Percentiles rank a stretch among this genome's conserved stretches.
phyloP scores from a whole-genome alignment of 2,113 vertebrate genomes.

The Anhinga rufa region DNA sequence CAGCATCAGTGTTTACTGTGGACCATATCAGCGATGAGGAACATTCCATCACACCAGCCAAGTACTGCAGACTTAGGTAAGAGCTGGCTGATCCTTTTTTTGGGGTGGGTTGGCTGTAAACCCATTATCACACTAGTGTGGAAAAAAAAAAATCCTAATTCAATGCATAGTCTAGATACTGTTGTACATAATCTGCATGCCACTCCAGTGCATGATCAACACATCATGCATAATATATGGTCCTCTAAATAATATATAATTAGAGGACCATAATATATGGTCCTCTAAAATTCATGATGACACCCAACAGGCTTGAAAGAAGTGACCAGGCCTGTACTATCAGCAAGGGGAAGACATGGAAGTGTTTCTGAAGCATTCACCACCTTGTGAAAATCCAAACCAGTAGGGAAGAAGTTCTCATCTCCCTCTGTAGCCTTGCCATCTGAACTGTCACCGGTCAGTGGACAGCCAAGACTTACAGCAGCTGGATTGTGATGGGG shows the following conservation, averaged over 20 bases:
- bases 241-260: background rate
- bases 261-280: background rate
- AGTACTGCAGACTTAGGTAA: background rate
- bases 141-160: background rate
- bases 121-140: background rate
- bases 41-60: background rate
- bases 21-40: background rate
- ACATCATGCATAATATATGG: background rate
- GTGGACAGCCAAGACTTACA: background rate
- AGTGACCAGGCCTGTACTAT: background rate
- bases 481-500: background rate
- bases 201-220: background rate
- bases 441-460: background rate
- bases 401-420: background rate
- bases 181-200: too few species aligned
- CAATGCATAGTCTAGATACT: fast-evolving
- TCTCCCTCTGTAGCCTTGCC: background rate
- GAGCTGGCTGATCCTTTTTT: background rate
- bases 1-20: background rate
- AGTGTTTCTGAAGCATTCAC: background rate
- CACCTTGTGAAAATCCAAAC: background rate
- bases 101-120: background rate
- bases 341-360: background rate
- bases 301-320: background rate
- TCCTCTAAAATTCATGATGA: background rate